phyloP scores from a whole-genome alignment of 2,113 vertebrate species.

The Melanerpes aurifrons region DNA sequence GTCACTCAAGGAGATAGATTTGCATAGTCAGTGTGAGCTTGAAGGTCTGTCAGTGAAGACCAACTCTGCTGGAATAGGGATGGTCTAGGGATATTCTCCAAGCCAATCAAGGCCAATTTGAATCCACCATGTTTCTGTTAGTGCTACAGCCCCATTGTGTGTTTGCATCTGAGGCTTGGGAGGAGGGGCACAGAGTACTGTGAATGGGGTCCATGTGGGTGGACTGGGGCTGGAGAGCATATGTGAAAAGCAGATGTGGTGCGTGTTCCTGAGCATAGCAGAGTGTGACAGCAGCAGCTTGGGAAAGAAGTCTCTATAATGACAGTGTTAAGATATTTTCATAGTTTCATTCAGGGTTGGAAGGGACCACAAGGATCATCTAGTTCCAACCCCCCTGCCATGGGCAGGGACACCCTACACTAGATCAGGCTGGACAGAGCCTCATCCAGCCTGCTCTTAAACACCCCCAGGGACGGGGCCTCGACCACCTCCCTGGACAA shows the following conservation, averaged over 20 bases:
- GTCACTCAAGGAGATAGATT: not conserved
- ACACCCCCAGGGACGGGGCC: no score
- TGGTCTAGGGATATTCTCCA: not conserved
- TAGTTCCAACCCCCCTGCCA: no score
- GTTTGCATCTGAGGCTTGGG: not conserved
- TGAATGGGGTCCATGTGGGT: conserved; percentile 13
- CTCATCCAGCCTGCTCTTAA: no score
- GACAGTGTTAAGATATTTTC: conserved; percentile 76
- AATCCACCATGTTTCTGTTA: not conserved
- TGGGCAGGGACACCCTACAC: no score
- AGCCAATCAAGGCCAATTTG: not conserved
- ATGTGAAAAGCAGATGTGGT: conserved; percentile 75
- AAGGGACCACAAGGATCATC: no score
- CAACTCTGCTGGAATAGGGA: not conserved
- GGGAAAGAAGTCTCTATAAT: conserved; percentile 73
- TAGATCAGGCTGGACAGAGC: no score
- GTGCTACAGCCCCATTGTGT: not conserved
- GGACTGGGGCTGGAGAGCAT: conserved; percentile 54
- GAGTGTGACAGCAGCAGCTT: conserved; percentile 72
- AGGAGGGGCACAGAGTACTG: conserved; percentile 21
- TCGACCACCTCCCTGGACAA: no score
- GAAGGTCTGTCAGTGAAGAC: not conserved
- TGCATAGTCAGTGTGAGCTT: accelerated
- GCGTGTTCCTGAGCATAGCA: conserved; percentile 39
- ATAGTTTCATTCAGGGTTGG: no score